Evolutionary conservation across 1,140 invertebrate species (phyloP).

Genomic region (Steinernema feltiae): DNA sequence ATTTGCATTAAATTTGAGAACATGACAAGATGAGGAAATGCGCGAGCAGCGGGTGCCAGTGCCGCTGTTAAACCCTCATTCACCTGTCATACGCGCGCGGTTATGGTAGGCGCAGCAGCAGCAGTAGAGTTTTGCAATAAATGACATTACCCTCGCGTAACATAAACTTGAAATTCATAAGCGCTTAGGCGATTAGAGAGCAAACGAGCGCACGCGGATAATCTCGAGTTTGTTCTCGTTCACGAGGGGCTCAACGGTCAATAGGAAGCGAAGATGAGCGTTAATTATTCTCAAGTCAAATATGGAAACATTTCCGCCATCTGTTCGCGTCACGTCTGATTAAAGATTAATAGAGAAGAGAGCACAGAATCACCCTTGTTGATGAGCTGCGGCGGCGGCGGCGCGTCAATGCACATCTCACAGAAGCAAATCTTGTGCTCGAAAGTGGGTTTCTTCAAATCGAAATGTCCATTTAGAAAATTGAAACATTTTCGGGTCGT

Average conservation of each 20-base stretch:
- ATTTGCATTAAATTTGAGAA: background rate
- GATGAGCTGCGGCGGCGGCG: background rate
- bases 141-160: background rate
- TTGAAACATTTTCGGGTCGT: slow-evolving; percentile 11
- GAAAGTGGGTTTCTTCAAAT: background rate
- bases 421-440: too few relatives aligned
- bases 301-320: background rate
- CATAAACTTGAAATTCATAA: background rate
- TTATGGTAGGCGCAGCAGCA: background rate
- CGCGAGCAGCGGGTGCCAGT: too few relatives aligned
- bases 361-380: too few relatives aligned
- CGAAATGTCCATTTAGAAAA: slow-evolving; percentile 8
- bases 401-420: background rate
- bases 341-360: background rate
- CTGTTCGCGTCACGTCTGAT: background rate
- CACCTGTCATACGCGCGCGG: background rate
- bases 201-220: background rate
- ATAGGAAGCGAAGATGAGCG: too few relatives aligned
- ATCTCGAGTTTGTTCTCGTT: background rate
- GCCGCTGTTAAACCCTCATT: background rate
- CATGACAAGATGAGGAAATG: background rate
- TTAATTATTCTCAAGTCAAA: background rate
- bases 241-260: background rate
- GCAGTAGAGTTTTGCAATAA: background rate
- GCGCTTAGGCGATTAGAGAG: background rate